A percentile compares a stretch with the other conserved stretches of the same genome.
phyloP scores from a whole-genome alignment of 2,888 invertebrate species.

The Nymphalis c-album region DNA sequence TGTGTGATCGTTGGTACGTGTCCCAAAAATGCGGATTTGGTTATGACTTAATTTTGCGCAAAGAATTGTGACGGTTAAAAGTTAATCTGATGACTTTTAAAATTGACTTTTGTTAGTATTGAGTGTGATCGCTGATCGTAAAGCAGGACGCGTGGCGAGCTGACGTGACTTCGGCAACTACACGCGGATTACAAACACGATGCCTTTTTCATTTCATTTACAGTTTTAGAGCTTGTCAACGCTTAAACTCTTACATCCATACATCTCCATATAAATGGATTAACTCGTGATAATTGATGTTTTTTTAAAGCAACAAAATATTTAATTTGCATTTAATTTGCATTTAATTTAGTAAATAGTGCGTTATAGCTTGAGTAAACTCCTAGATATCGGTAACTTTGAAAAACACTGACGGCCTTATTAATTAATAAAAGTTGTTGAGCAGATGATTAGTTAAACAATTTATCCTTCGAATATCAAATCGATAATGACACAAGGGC shows the following conservation, averaged over 20 bases:
- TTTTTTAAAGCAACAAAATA: slow-evolving; percentile 1
- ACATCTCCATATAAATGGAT: slow-evolving; percentile 67
- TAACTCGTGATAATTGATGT: slow-evolving; percentile 41
- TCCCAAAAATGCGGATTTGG: slow-evolving; percentile 19
- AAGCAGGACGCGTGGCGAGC: slow-evolving; percentile 52
- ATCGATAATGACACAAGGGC: too few relatives aligned
- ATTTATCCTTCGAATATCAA: too few relatives aligned
- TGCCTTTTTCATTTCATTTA: slow-evolving; percentile 69
- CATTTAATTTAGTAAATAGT: background rate
- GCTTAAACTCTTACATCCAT: slow-evolving; percentile 58
- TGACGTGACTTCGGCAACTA: slow-evolving; percentile 62
- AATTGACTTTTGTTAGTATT: slow-evolving; percentile 69
- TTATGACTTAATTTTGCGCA: slow-evolving; percentile 47
- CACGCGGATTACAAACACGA: slow-evolving; percentile 62
- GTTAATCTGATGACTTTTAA: slow-evolving; percentile 69
- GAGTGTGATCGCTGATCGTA: slow-evolving; percentile 54
- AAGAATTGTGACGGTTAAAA: slow-evolving; percentile 46
- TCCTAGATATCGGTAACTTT: too few relatives aligned
- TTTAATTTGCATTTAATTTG: background rate
- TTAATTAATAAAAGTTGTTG: too few relatives aligned
- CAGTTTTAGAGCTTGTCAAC: slow-evolving; percentile 70
- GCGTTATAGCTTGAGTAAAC: too few relatives aligned
- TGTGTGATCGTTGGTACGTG: slow-evolving; percentile 25
- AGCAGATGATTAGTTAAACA: too few relatives aligned
- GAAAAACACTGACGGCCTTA: too few relatives aligned